Conservation (phyloP, 53 echinoderm and acorn worm genomes). For the Temnopleurus reevesii region DNA sequence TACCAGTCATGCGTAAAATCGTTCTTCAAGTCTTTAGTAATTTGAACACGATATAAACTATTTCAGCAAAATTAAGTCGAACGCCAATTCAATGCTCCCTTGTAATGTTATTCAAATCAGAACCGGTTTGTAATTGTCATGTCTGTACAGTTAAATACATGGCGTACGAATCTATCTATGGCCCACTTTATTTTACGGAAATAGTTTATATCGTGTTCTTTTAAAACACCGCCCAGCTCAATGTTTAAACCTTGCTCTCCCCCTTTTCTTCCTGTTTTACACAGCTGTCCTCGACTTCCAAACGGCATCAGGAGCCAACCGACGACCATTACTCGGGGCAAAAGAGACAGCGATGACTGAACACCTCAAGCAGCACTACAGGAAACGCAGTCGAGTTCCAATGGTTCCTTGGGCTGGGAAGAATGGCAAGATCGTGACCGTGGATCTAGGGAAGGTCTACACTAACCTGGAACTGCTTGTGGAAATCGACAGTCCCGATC, state of each 20-base stretch:
- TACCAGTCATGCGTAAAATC: too few relatives aligned
- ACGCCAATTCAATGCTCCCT: too few relatives aligned
- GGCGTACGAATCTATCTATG: too few relatives aligned
- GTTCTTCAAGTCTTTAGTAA: too few relatives aligned
- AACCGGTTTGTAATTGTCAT: too few relatives aligned
- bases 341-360: not conserved
- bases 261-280: not conserved
- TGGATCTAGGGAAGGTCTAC: slow-evolving; percentile 56
- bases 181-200: too few relatives aligned
- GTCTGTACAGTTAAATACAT: too few relatives aligned
- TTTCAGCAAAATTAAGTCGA: too few relatives aligned
- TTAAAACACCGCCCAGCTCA: too few relatives aligned
- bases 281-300: not conserved
- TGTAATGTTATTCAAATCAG: too few relatives aligned
- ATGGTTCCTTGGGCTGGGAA: slow-evolving; percentile 66
- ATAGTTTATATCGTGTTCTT: too few relatives aligned
- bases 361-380: slow-evolving; percentile 38
- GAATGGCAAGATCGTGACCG: slow-evolving; percentile 37
- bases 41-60: too few relatives aligned
- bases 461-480: slow-evolving; percentile 71
- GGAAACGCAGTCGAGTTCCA: slow-evolving; percentile 58
- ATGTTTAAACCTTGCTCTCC: not conserved
- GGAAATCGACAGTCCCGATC: slow-evolving; percentile 47
- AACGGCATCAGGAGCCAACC: not conserved
- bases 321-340: not conserved